A percentile compares a stretch with the other conserved stretches of the same genome.
Evolutionary conservation across 2,888 invertebrate species (phyloP).

Genomic region (Stramonita haemastoma): DNA sequence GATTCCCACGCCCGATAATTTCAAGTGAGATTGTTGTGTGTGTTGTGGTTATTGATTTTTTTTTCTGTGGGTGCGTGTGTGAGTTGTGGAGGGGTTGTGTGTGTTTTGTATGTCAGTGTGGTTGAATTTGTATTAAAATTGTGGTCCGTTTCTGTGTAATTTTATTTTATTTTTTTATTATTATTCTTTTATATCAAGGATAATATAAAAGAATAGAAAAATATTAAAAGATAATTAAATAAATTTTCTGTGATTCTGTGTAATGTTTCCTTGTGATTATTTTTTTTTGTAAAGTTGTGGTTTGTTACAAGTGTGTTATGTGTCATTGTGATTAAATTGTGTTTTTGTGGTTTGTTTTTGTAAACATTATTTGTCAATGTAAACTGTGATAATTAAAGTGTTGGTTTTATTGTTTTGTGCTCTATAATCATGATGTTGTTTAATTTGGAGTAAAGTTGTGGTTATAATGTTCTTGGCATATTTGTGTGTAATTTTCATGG

Average conservation of each 20-base stretch:
- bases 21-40: slow-evolving; percentile 47
- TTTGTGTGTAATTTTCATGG: too few species aligned
- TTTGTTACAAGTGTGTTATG: too few species aligned
- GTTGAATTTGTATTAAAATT: not conserved
- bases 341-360: too few species aligned
- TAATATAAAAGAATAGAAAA: not conserved
- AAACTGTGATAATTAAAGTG: too few species aligned
- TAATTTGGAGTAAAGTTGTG: too few species aligned
- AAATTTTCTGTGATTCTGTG: not conserved
- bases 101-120: not conserved
- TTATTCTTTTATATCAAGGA: too few species aligned
- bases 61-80: not conserved
- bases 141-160: not conserved
- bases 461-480: too few species aligned
- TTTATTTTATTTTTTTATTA: not conserved
- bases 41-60: not conserved
- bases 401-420: too few species aligned
- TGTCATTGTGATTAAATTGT: too few species aligned
- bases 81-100: not conserved
- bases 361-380: too few species aligned
- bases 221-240: too few species aligned
- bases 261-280: not conserved
- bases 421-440: too few species aligned
- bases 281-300: not conserved
- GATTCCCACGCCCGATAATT: slow-evolving; percentile 68